Evolutionary conservation across 2,797 vertebrate species (phyloP), one percentile per base, ranked within the genome.

Genomic region (Diplodus sargus): DNA sequence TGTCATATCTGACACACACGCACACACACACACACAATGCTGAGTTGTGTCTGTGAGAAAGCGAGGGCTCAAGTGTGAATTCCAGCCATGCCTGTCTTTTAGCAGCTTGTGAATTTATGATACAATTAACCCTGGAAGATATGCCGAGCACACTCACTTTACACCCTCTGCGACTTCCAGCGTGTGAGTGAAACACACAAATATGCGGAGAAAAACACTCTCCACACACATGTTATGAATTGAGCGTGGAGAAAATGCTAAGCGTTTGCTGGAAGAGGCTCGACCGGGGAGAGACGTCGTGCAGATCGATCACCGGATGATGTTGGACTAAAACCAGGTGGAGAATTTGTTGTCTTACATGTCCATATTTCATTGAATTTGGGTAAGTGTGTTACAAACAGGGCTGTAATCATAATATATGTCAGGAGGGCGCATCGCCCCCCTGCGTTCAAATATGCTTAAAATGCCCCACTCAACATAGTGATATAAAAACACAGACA

Each of bases 71-170:
- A 92, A 91, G 92, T 95, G 93, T 93, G 91, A 95, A 96, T 95
- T 92, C 92, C 94, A 90, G 83, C 85, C 94, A 80, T 94, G 91
- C 92, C 84, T 91, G 88, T 88, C 89, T 88, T 92, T 92, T 92
- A 85, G 86, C 91, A 90, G 94, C 89, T 87, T 76, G 81, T 91
- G 88, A 91, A 94, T 95, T 94, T 94, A 94, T 91, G 92, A 93
- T 86, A 94, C 90, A 93, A 90, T 93, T 93, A 93, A 93, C 91
- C 91, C 88, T 76, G 57, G 67, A 76, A 91, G 90, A 92, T 75
- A 89, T 49, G 84, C 74, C 10, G 70, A 72, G 79, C 68, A 58
- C 81, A 82, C 86, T 94, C 83, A 84, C 83, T 92, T 93, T 82
- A 85, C 88, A 83, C 90, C 81, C 81, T 83, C 69, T 47, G 34